These are phyloP conservation scores for Macaria notata DNA, from an alignment of 2,888 invertebrate genomes.

Conservation along the genomic window DNA sequence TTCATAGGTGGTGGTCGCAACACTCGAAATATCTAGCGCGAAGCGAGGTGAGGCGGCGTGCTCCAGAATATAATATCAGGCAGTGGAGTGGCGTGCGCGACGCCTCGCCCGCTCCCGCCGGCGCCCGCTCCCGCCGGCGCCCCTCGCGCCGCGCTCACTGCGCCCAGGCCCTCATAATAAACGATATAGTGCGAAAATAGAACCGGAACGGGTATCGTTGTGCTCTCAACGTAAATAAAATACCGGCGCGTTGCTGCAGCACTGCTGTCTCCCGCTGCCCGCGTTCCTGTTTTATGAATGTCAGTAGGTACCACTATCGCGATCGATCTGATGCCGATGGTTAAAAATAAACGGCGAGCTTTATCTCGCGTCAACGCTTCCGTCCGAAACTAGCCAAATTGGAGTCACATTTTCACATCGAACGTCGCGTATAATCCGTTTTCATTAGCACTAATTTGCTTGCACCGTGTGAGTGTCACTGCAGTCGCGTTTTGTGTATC, in stretches of 20 bases:
- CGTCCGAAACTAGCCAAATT: slow-evolving; percentile 45
- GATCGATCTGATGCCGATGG: slow-evolving; percentile 60
- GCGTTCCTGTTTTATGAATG: slow-evolving; percentile 64
- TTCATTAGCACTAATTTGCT: slow-evolving; percentile 9
- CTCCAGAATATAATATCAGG: slow-evolving; percentile 82
- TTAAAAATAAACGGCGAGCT: slow-evolving; percentile 60
- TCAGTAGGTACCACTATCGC: slow-evolving; percentile 47
- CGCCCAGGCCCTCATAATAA: slow-evolving; percentile 68
- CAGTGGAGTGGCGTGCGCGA: slow-evolving; percentile 70
- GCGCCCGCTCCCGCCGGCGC: slow-evolving; percentile 37
- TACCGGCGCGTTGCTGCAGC: slow-evolving; percentile 57
- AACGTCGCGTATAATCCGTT: slow-evolving; percentile 3
- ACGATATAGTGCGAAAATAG: slow-evolving; percentile 79
- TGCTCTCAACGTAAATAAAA: slow-evolving; percentile 74
- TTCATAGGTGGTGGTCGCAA: slow-evolving; percentile 77
- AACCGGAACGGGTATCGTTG: slow-evolving; percentile 64
- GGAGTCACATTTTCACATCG: slow-evolving; percentile 32
- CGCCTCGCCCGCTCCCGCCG: slow-evolving; percentile 43
- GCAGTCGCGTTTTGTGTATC: slow-evolving; percentile 22
- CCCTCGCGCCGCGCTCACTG: slow-evolving; percentile 40
- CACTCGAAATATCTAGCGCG: slow-evolving; percentile 81
- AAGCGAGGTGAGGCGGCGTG: slow-evolving; percentile 76
- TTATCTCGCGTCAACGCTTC: slow-evolving; percentile 43
- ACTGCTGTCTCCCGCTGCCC: slow-evolving; percentile 59
- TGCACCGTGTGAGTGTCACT: slow-evolving; percentile 12